Conservation (phyloP, 1,140 invertebrate genomes). For the Bombus waltoni region DNA sequence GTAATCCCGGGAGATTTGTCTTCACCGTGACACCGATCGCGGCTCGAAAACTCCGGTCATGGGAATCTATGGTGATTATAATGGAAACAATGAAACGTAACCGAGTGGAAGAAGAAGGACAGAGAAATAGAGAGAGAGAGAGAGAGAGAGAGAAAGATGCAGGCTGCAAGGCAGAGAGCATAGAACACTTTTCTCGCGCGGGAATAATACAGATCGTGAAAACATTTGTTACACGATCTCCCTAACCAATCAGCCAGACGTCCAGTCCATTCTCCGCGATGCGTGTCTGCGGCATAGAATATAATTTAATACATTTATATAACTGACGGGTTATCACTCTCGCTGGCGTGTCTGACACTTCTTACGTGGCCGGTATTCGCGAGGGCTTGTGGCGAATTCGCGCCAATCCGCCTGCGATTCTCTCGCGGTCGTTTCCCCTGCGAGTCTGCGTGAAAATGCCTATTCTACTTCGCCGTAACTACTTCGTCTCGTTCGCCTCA, state of each 20-base stretch:
- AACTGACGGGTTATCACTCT: slow-evolving; percentile 51
- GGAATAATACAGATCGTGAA: slow-evolving; percentile 51
- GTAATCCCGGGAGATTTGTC: slow-evolving; percentile 27
- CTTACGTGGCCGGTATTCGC: slow-evolving; percentile 38
- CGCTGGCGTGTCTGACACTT: slow-evolving; percentile 46
- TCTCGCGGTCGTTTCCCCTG: background rate
- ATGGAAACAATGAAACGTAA: slow-evolving; percentile 42
- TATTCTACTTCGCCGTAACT: background rate
- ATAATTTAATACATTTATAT: slow-evolving; percentile 55
- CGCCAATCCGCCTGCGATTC: slow-evolving; percentile 1
- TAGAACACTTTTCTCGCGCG: background rate
- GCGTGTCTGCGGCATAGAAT: slow-evolving; percentile 36
- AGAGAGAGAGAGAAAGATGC: background rate
- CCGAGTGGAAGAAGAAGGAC: background rate
- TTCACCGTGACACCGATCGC: slow-evolving; percentile 4
- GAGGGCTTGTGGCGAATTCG: slow-evolving; percentile 28
- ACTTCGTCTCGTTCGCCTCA: background rate
- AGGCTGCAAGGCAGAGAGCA: background rate
- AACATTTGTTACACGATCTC: slow-evolving; percentile 51
- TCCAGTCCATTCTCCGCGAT: slow-evolving; percentile 39
- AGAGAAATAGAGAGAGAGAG: too few species aligned
- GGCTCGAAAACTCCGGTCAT: slow-evolving; percentile 28
- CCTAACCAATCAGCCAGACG: slow-evolving; percentile 43
- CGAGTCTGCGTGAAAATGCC: slow-evolving; percentile 5
- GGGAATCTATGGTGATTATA: slow-evolving; percentile 38